phyloP scores from a whole-genome alignment of 2,797 vertebrate genomes.

The Mastacembelus armatus region DNA sequence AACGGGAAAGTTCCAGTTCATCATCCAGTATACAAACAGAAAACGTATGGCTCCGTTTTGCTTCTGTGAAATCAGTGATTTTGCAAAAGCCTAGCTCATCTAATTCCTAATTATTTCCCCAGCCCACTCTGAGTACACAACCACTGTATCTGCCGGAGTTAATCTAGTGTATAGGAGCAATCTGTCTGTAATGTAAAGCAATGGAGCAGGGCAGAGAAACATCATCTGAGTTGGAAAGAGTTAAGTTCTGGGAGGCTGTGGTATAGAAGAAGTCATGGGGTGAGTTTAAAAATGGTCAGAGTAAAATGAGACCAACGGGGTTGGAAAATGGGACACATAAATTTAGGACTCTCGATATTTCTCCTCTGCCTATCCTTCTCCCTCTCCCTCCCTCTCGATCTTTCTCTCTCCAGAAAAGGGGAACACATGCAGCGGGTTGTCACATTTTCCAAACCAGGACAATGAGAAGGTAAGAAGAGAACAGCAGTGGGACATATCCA shows the following conservation, averaged over 20 bases:
- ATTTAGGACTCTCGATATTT: slow-evolving; percentile 72
- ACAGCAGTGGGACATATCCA: slow-evolving; percentile 19
- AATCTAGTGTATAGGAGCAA: slow-evolving; percentile 19
- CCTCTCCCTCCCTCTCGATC: slow-evolving; percentile 5
- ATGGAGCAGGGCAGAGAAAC: slow-evolving; percentile 7
- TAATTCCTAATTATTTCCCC: slow-evolving; percentile 13
- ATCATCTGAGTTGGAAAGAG: slow-evolving; percentile 16
- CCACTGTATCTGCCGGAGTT: background rate
- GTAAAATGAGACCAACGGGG: slow-evolving; percentile 78
- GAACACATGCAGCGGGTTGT: slow-evolving; percentile 66
- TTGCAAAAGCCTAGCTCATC: slow-evolving; percentile 8
- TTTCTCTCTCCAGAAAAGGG: slow-evolving; percentile 46
- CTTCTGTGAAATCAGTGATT: background rate
- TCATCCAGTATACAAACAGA: background rate
- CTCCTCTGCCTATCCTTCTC: slow-evolving; percentile 26
- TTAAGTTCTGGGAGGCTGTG: slow-evolving; percentile 25
- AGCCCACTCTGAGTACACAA: slow-evolving; percentile 2
- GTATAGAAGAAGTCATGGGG: slow-evolving; percentile 63
- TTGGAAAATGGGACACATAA: slow-evolving; percentile 83
- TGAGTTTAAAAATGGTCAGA: slow-evolving; percentile 74
- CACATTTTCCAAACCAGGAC: slow-evolving; percentile 76
- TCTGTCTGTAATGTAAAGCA: slow-evolving; percentile 15
- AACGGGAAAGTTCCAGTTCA: background rate
- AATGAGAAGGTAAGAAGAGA: slow-evolving; percentile 57
- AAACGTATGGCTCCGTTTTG: background rate